Base-by-base conservation (phyloP, 2,888 invertebrate species). In the Trissolcus japonicus region DNA sequence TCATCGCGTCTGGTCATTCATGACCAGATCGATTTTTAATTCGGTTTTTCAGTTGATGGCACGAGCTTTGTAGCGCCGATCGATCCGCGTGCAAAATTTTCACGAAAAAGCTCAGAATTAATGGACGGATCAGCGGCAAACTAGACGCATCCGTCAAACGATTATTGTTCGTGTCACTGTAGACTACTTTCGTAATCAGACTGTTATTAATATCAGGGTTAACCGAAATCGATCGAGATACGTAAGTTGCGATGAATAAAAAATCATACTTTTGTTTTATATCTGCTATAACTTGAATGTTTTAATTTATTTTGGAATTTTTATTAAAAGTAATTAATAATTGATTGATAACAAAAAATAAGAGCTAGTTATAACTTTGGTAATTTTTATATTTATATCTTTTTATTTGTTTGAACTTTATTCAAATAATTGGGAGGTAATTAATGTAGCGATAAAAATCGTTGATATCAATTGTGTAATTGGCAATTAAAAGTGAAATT, bases 101-200 rank as follows among this genome's bases (percentile, higher is more conserved):
- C 11, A 46, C 16, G 16, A 48, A 60, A 61, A 40, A 40, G 35
- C 43, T 17, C 46, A 29, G 13, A 53, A 68, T 60, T 68, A 60
- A 68, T 54, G n/a, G 29, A 46, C 35, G 68, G 46, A 35, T 54
- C 48, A 56, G 14, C 51, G 43, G 6, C 59, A 21, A 68, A 68
- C 60, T 43, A 54, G 68, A 21, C 56, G 68, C 67, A 60, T 68
- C 60, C 60, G 68, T 68, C 68, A 68, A 59, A 68, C 40, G 60
- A 68, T 68, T 54, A 59, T 60, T 54, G 57, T 6, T 56, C 48
- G 11, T 66, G 50, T 67, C 67, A 67, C 17, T 50, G 50, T 43
- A 35, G 35, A 35, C 35, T 35, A 17, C 50, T 56, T 56, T 55
- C 56, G 35, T 56, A 65, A 65, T 65, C 56, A 14, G 43, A 43